A percentile compares a stretch with the other conserved stretches of the same genome.
phyloP scores from a whole-genome alignment of 2,113 vertebrate species.

The Nannobrachium achirus region DNA sequence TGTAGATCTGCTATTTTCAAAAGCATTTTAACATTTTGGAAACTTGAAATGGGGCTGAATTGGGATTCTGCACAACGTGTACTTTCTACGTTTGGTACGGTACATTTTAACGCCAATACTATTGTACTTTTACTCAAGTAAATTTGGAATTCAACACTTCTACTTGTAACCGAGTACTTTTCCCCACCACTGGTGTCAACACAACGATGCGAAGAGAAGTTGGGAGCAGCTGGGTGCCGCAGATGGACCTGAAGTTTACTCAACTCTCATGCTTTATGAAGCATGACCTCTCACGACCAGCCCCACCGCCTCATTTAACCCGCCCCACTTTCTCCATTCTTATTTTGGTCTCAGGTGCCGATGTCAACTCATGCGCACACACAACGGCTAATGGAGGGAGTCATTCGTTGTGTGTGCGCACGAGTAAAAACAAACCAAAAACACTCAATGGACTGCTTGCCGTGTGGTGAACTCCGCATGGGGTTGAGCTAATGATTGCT shows the following conservation, averaged over 20 bases:
- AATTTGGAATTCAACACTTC: too few relatives aligned
- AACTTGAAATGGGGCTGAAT: too few relatives aligned
- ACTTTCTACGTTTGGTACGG: too few relatives aligned
- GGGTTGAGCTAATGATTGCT: slow-evolving; percentile 59
- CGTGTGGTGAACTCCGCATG: slow-evolving; percentile 7
- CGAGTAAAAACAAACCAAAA: slow-evolving; percentile 5
- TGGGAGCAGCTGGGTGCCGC: slow-evolving; percentile 60
- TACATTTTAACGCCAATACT: too few relatives aligned
- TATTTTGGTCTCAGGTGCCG: slow-evolving; percentile 21
- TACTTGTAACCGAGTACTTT: too few relatives aligned
- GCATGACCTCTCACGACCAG: slow-evolving; percentile 35
- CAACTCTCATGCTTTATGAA: slow-evolving; percentile 52
- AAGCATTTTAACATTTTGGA: too few relatives aligned
- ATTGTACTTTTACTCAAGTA: too few relatives aligned
- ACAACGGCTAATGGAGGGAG: slow-evolving; percentile 35
- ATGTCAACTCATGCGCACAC: slow-evolving; percentile 38
- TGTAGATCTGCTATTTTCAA: too few relatives aligned
- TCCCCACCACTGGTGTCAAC: too few relatives aligned
- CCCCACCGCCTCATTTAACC: slow-evolving; percentile 49
- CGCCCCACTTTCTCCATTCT: slow-evolving; percentile 1
- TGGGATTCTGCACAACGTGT: too few relatives aligned
- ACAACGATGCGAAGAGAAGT: slow-evolving; percentile 42
- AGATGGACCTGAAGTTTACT: slow-evolving; percentile 53
- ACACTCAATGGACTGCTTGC: slow-evolving; percentile 2
- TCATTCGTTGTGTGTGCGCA: slow-evolving; percentile 10